phyloP scores from a whole-genome alignment of 1,140 invertebrate genomes.

The Papilio dardanus region DNA sequence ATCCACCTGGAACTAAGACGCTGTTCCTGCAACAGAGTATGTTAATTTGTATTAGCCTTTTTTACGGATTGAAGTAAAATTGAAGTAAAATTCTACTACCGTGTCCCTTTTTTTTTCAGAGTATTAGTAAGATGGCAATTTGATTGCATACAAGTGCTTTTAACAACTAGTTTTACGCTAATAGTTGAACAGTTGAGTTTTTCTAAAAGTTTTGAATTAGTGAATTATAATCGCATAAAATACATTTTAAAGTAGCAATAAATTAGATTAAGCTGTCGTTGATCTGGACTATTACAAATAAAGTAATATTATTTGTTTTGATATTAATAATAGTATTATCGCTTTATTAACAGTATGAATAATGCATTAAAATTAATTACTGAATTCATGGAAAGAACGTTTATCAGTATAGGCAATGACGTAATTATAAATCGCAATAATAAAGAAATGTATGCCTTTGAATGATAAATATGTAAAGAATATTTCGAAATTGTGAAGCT shows the following conservation, averaged over 20 bases:
- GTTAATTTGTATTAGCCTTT: slow-evolving; percentile 38
- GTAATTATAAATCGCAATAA: too few species aligned
- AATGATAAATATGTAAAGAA: neutral
- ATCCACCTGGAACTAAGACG: slow-evolving; percentile 70
- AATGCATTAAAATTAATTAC: neutral
- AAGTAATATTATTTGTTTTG: neutral
- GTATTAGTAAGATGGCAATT: too few species aligned
- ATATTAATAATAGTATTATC: neutral
- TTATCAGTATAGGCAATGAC: too few species aligned
- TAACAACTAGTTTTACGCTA: neutral
- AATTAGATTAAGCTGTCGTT: neutral
- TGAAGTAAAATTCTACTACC: too few species aligned
- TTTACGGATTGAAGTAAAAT: too few species aligned
- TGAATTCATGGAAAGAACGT: neutral
- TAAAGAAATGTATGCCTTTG: too few species aligned
- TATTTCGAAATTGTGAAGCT: neutral
- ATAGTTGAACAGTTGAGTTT: neutral
- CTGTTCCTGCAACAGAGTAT: slow-evolving; percentile 77
- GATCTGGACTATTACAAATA: neutral
- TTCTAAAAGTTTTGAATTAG: neutral
- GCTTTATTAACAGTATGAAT: neutral
- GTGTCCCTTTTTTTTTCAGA: too few species aligned
- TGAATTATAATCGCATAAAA: neutral
- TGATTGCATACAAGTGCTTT: neutral
- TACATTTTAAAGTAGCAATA: neutral